These are phyloP conservation scores for Amniataba percoides DNA, from an alignment of 2,797 vertebrate genomes.

Conservation along the genomic window DNA sequence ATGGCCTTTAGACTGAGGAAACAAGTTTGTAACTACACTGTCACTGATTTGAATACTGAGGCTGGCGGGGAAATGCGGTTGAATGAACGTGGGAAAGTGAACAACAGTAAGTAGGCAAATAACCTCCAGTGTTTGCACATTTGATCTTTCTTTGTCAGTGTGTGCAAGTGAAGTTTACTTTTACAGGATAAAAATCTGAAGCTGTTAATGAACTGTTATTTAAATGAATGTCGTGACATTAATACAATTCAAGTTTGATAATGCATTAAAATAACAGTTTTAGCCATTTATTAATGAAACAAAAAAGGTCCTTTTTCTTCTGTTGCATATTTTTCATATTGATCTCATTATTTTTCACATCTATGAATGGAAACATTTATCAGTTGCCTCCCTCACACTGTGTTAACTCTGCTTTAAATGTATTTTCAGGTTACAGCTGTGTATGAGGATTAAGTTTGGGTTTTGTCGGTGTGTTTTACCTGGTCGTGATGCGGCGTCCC, in stretches of 20 bases:
- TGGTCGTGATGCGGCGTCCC: conserved; percentile 87
- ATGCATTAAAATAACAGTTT: background rate
- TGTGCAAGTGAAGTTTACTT: background rate
- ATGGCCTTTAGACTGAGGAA: background rate
- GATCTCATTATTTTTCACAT: background rate
- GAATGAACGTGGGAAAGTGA: conserved; percentile 7
- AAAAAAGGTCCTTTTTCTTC: background rate
- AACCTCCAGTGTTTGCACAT: conserved; percentile 39
- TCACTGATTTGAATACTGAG: background rate
- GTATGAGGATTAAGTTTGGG: too few relatives aligned
- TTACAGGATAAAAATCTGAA: background rate
- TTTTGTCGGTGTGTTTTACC: conserved; percentile 65
- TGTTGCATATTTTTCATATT: background rate
- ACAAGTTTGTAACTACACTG: background rate
- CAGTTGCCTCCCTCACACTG: background rate
- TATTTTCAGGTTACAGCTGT: background rate
- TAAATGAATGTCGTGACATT: background rate
- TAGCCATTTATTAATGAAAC: background rate
- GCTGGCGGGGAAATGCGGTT: background rate
- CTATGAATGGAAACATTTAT: background rate
- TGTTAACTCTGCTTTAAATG: background rate
- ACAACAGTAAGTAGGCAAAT: conserved; percentile 33
- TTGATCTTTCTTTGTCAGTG: background rate
- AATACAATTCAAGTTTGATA: background rate
- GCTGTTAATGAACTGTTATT: background rate